phyloP scores from a whole-genome alignment of 92 coral and sea anemone species.

The Plumapathes pennacea region DNA sequence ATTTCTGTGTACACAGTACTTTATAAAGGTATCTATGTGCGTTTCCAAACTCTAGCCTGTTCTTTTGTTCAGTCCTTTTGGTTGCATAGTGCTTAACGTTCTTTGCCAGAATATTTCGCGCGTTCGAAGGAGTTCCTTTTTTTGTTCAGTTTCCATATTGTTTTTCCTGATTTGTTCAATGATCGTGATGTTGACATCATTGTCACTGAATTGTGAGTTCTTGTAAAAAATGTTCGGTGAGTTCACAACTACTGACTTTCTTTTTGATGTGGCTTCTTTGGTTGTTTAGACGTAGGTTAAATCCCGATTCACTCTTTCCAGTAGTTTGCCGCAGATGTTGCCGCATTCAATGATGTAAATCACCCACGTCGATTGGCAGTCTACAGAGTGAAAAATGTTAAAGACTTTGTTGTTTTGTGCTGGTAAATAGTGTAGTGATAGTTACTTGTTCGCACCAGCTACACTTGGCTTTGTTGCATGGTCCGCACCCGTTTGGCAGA shows the following conservation, averaged over 20 bases:
- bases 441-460: conserved; percentile 8
- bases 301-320: conserved; percentile 22
- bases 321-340: neutral
- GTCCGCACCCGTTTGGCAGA: conserved; percentile 10
- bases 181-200: neutral
- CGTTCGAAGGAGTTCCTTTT: conserved; percentile 1
- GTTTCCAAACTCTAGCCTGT: conserved; percentile 3
- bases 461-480: conserved; percentile 16
- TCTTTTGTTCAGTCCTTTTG: conserved; percentile 20
- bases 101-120: conserved; percentile 9
- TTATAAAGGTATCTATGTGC: neutral
- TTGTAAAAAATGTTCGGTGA: conserved; percentile 16
- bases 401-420: neutral
- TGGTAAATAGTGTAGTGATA: neutral
- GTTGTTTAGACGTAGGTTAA: conserved; percentile 16
- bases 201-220: conserved; percentile 11
- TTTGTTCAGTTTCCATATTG: conserved; percentile 2
- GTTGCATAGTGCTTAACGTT: neutral
- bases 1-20: conserved; percentile 6
- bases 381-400: conserved; percentile 2
- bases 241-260: conserved; percentile 4
- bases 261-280: conserved; percentile 7
- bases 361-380: conserved; percentile 9
- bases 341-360: conserved; percentile 16
- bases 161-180: conserved; percentile 10